These are phyloP conservation scores for Clarias batrachus DNA, from an alignment of 2,113 vertebrate species.

Conservation along the genomic window DNA sequence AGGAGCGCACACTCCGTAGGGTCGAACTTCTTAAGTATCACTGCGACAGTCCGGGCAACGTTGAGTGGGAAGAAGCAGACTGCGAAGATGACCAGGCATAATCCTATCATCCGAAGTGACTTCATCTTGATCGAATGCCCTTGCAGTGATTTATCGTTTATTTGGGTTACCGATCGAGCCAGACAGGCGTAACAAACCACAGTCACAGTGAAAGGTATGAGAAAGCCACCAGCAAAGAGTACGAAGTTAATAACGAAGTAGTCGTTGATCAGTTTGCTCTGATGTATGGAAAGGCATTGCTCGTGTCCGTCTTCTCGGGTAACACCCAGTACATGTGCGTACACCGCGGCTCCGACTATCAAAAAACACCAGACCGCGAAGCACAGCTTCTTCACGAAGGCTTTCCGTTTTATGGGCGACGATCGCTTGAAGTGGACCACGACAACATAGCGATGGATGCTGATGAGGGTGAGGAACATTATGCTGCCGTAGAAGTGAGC, in stretches of 20 bases:
- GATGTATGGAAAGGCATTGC: conserved; percentile 70
- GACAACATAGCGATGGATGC: conserved; percentile 66
- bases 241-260: conserved; percentile 66
- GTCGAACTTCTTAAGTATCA: conserved; percentile 55
- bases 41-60: conserved; percentile 56
- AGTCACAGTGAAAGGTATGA: conserved; percentile 64
- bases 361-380: conserved; percentile 63
- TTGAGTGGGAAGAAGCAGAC: conserved; percentile 71
- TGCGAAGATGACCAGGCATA: conserved; percentile 67
- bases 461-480: conserved; percentile 72
- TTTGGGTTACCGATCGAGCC: conserved; percentile 58
- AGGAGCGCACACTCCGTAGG: conserved; percentile 30
- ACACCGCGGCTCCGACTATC: conserved; percentile 56
- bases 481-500: conserved; percentile 69
- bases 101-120: conserved; percentile 63
- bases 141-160: conserved; percentile 57
- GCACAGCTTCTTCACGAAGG: conserved; percentile 67
- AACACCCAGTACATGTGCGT: conserved; percentile 59
- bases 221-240: conserved; percentile 58
- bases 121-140: conserved; percentile 66
- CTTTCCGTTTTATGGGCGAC: conserved; percentile 61
- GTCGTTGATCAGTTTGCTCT: conserved; percentile 40
- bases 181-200: conserved; percentile 64
- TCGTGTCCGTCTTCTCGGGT: conserved; percentile 49
- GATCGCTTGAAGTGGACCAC: conserved; percentile 65